Percentiles rank a stretch among this genome's conserved stretches.
Conservation (phyloP, 2,113 vertebrate genomes). For the Eleginops maclovinus region DNA sequence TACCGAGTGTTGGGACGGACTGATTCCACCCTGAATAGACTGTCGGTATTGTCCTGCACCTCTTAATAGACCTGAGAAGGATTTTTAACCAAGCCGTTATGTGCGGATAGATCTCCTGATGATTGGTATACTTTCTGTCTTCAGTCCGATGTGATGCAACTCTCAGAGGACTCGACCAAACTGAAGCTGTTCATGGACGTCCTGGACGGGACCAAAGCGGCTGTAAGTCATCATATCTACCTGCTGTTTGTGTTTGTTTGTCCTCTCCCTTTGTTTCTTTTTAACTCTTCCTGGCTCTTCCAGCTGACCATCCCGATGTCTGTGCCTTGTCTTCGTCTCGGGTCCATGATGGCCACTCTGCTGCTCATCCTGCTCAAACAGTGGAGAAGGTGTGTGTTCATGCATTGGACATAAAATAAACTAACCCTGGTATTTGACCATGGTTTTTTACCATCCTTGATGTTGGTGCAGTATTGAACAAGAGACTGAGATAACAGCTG, state of each 20-base stretch:
- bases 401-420: neutral
- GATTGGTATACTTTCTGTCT: slow-evolving; percentile 12
- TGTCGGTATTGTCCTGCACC: no score
- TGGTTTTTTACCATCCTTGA: no score
- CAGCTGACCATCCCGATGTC: slow-evolving; percentile 91
- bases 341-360: slow-evolving; percentile 94
- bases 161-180: slow-evolving; percentile 86
- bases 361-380: slow-evolving; percentile 93
- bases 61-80: no score
- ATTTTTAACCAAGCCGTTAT: no score
- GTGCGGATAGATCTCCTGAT: no score
- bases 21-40: no score
- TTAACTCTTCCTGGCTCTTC: neutral
- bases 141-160: slow-evolving; percentile 92
- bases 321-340: slow-evolving; percentile 90
- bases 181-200: slow-evolving; percentile 94
- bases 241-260: neutral
- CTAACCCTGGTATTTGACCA: no score
- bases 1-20: no score
- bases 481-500: no score
- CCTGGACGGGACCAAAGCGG: slow-evolving; percentile 89
- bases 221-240: slow-evolving; percentile 82
- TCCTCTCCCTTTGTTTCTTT: neutral
- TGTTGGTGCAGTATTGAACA: no score
- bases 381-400: slow-evolving; percentile 89